Percentiles rank a stretch among this genome's conserved stretches.
Conservation (phyloP, 2,113 vertebrate species). For the Eulemur macaco region DNA sequence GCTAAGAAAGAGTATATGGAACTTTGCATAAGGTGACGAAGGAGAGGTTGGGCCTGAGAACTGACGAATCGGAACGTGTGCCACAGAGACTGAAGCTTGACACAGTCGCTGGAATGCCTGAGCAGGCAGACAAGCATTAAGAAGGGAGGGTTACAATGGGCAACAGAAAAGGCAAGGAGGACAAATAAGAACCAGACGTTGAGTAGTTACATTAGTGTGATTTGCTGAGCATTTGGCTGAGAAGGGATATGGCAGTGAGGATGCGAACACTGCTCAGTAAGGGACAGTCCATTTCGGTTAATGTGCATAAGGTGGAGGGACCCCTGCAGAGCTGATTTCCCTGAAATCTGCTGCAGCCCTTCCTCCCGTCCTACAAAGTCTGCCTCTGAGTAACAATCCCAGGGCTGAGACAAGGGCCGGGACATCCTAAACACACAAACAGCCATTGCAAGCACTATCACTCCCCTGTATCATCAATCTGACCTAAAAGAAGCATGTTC, state of each 20-base stretch:
- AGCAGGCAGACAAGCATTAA: not conserved
- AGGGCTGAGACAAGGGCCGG: not conserved
- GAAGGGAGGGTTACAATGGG: not conserved
- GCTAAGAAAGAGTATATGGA: not conserved
- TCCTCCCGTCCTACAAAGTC: not conserved
- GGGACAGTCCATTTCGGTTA: not conserved
- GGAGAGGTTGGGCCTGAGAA: not conserved
- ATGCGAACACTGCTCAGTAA: not conserved
- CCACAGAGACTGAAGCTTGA: not conserved
- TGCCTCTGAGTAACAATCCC: not conserved
- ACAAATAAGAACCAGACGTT: not conserved
- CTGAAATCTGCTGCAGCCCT: not conserved
- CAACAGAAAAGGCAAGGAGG: not conserved
- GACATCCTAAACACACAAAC: not conserved
- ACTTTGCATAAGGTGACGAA: not conserved
- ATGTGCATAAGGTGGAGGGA: not conserved
- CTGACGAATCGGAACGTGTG: not conserved
- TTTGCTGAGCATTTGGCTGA: not conserved
- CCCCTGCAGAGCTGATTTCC: not conserved
- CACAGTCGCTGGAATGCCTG: not conserved
- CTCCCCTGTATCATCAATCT: not conserved
- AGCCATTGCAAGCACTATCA: not conserved
- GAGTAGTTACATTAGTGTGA: not conserved
- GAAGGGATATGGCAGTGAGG: too few relatives aligned
- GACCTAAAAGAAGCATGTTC: constrained; percentile 42